Evolutionary conservation across 2,797 vertebrate genomes (phyloP).

Genomic region (Pseudotriccus pelzelni): DNA sequence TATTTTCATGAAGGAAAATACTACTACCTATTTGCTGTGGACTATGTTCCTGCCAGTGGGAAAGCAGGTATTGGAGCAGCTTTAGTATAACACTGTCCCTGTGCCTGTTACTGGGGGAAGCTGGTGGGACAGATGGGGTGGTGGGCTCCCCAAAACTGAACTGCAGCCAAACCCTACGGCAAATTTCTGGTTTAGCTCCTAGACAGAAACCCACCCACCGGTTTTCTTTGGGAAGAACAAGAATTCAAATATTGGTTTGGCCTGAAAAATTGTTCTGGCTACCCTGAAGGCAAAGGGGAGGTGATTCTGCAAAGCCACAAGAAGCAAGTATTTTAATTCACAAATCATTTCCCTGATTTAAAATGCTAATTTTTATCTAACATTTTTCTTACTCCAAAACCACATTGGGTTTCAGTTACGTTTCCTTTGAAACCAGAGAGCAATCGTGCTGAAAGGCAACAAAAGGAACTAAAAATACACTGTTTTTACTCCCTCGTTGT

Average conservation of each 20-base stretch:
- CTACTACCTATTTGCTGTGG: neutral
- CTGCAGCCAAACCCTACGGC: neutral
- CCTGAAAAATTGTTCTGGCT: conserved; percentile 29
- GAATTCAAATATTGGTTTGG: conserved; percentile 21
- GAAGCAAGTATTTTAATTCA: conserved; percentile 31
- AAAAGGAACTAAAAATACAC: conserved; percentile 26
- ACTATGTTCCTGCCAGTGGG: neutral
- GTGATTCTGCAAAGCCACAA: conserved; percentile 33
- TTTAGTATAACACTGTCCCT: neutral
- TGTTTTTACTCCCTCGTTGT: neutral
- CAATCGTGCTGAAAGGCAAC: neutral
- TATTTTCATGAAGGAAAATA: neutral
- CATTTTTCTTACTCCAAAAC: conserved; percentile 20
- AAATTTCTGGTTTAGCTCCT: neutral
- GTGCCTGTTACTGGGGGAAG: neutral
- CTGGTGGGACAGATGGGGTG: neutral
- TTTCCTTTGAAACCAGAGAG: conserved; percentile 44
- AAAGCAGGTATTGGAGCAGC: neutral
- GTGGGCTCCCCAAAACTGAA: neutral
- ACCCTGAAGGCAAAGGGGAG: conserved; percentile 14
- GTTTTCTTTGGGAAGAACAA: conserved; percentile 24
- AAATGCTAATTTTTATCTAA: conserved; percentile 48
- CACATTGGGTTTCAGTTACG: conserved; percentile 20
- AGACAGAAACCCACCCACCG: conserved; percentile 11
- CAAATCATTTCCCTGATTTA: conserved; percentile 1